phyloP scores from a whole-genome alignment of 2,888 invertebrate species.

The Papilio gigon region DNA sequence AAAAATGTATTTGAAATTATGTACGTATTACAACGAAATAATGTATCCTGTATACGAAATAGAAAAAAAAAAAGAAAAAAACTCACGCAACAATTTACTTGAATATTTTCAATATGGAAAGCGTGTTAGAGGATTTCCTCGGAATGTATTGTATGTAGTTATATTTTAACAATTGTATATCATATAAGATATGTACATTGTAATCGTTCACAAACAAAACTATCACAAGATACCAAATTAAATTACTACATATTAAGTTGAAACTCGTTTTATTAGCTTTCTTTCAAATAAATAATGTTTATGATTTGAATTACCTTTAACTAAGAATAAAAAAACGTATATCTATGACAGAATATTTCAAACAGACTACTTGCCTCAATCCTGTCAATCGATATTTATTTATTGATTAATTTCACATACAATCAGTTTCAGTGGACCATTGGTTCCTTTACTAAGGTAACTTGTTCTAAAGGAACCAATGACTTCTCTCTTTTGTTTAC shows the following conservation, averaged over 20 bases:
- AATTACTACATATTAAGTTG: constrained; percentile 61
- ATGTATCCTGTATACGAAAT: constrained; percentile 75
- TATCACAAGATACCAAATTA: constrained; percentile 74
- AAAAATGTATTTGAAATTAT: constrained; percentile 55
- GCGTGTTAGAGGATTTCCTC: constrained; percentile 64
- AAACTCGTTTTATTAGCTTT: constrained; percentile 52
- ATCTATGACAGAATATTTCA: too few species aligned
- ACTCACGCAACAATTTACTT: constrained; percentile 59
- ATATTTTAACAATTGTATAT: constrained; percentile 73
- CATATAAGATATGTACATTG: constrained; percentile 75
- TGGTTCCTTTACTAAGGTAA: too few species aligned
- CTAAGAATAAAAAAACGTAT: background rate
- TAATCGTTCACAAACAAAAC: constrained; percentile 74
- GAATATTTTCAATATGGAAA: constrained; percentile 59
- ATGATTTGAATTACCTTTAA: too few species aligned
- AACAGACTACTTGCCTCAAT: too few species aligned
- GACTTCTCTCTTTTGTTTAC: too few species aligned
- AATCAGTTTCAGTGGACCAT: too few species aligned
- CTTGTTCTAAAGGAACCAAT: too few species aligned
- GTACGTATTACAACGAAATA: constrained; percentile 66
- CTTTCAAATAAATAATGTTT: constrained; percentile 2
- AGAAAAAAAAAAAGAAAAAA: constrained; percentile 53
- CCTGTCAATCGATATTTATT: too few species aligned
- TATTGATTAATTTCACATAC: too few species aligned
- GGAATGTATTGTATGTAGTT: constrained; percentile 68